These are phyloP conservation scores for Spheniscus humboldti DNA, from an alignment of 2,797 vertebrate genomes.

Conservation along the genomic window DNA sequence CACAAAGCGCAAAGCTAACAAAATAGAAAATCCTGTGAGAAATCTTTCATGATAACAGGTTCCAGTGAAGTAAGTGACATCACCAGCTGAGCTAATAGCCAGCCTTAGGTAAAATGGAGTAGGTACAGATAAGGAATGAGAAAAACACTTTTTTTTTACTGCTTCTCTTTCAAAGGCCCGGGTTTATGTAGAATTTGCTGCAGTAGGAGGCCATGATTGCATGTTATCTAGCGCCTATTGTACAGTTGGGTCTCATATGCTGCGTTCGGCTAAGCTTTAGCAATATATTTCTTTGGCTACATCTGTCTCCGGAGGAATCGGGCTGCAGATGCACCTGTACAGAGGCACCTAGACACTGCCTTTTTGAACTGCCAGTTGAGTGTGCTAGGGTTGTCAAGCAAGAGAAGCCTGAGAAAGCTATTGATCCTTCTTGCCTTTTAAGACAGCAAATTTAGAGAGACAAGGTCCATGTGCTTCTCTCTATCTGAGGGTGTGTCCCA, in stretches of 20 bases:
- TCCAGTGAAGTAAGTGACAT: conserved; percentile 59
- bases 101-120: conserved; percentile 50
- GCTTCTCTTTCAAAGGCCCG: not conserved
- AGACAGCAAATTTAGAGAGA: not conserved
- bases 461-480: not conserved
- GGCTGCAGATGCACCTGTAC: conserved; percentile 13
- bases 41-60: conserved; percentile 42
- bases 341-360: not conserved
- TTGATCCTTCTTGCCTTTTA: not conserved
- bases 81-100: conserved; percentile 57
- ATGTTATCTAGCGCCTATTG: not conserved
- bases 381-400: not conserved
- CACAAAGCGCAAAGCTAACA: not conserved
- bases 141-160: conserved; percentile 17
- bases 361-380: conserved; percentile 40
- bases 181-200: conserved; percentile 21
- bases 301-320: not conserved
- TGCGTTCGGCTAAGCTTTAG: not conserved
- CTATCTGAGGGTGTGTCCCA: not conserved
- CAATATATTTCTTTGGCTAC: not conserved
- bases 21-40: conserved; percentile 26
- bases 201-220: conserved; percentile 1
- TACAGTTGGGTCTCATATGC: not conserved
- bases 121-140: conserved; percentile 26
- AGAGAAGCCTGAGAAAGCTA: not conserved